Conservation (phyloP, 2,113 vertebrate genomes). For the Carlito syrichta region DNA sequence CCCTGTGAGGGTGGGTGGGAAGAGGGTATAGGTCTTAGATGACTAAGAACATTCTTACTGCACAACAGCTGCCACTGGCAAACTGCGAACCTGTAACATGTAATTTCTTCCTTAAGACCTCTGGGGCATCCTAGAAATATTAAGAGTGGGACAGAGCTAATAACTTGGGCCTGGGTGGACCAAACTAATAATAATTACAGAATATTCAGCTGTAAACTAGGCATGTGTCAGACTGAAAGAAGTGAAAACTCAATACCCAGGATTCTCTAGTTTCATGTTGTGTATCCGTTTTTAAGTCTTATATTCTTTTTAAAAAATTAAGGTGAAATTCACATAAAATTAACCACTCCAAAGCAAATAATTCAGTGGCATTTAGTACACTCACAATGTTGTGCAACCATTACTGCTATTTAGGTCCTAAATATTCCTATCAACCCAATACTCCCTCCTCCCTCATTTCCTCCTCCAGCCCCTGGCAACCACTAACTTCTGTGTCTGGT, state of each 20-base stretch:
- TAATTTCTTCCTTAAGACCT: not conserved
- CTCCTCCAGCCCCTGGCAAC: not conserved
- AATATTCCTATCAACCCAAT: not conserved
- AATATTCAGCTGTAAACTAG: not conserved
- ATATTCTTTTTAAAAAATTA: not conserved
- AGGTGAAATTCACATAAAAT: slow-evolving; percentile 13
- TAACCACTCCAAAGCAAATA: not conserved
- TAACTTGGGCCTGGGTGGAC: not conserved
- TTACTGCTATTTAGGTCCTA: not conserved
- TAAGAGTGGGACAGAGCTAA: not conserved
- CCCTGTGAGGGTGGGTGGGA: not conserved
- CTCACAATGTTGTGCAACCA: not conserved
- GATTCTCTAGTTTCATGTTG: not conserved
- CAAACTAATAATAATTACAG: not conserved
- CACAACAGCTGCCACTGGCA: not conserved
- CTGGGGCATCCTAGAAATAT: not conserved
- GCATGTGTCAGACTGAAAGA: not conserved
- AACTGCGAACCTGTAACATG: not conserved
- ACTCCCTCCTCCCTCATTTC: not conserved
- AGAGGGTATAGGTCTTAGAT: not conserved
- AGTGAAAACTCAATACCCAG: not conserved
- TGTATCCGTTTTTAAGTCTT: not conserved
- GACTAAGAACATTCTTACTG: not conserved
- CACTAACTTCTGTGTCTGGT: not conserved
- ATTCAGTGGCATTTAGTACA: not conserved